These are phyloP conservation scores for Chanos chanos DNA, from an alignment of 2,797 vertebrate species.

Conservation along the genomic window DNA sequence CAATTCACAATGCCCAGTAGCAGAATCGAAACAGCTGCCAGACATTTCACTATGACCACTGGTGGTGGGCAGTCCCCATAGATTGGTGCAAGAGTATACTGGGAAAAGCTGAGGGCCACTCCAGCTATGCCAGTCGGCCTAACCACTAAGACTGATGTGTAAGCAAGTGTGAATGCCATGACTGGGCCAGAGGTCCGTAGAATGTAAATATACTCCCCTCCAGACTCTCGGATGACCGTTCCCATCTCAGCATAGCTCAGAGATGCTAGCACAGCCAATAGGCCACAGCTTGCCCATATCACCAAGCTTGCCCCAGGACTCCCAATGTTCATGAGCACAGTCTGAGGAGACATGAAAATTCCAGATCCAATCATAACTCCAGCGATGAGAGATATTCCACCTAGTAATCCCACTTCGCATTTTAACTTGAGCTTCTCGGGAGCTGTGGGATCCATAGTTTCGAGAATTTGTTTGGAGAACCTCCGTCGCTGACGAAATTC, in stretches of 20 bases:
- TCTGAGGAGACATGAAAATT: constrained; percentile 88
- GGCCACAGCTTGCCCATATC: constrained; percentile 79
- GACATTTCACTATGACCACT: constrained; percentile 59
- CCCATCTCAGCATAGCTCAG: constrained; percentile 85
- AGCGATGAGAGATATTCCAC: constrained; percentile 76
- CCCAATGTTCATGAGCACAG: constrained; percentile 72
- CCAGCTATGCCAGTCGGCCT: constrained; percentile 76
- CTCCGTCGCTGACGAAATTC: background rate
- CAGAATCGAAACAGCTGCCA: constrained; percentile 74
- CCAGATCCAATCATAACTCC: constrained; percentile 86
- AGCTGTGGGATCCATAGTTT: constrained; percentile 2
- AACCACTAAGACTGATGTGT: constrained; percentile 76
- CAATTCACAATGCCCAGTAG: constrained; percentile 73
- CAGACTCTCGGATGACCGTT: constrained; percentile 80
- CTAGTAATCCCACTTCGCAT: constrained; percentile 76
- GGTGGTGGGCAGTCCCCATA: constrained; percentile 75
- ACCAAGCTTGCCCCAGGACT: constrained; percentile 81
- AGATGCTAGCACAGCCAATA: constrained; percentile 72
- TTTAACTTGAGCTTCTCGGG: constrained; percentile 66
- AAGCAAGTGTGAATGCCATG: constrained; percentile 78
- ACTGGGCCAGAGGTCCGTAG: constrained; percentile 75
- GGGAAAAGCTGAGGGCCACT: constrained; percentile 76
- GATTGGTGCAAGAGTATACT: constrained; percentile 76
- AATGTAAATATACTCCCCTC: constrained; percentile 88
- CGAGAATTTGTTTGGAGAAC: background rate